A percentile compares a stretch with the other conserved stretches of the same genome.
These are phyloP conservation scores for Acanthisitta chloris DNA, from an alignment of 2,113 vertebrate species.

Conservation along the genomic window DNA sequence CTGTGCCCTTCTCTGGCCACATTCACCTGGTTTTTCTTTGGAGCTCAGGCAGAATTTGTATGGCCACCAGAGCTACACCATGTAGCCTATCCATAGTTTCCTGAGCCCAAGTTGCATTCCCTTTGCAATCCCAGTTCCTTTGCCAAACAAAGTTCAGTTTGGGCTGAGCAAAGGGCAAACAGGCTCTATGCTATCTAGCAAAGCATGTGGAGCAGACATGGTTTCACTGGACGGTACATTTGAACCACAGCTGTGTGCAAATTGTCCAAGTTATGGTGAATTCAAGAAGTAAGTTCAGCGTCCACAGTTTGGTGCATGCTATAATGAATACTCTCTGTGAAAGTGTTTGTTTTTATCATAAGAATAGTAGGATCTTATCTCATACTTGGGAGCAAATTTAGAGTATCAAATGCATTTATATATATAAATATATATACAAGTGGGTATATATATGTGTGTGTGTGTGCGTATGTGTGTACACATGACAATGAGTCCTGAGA, in stretches of 20 bases:
- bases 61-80: neutral
- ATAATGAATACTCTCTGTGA: neutral
- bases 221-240: neutral
- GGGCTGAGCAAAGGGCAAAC: neutral
- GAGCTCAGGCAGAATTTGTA: neutral
- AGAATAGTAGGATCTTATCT: neutral
- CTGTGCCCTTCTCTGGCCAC: neutral
- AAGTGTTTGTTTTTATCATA: neutral
- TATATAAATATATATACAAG: rapidly evolving
- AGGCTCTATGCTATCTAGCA: neutral
- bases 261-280: neutral
- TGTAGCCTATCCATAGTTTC: neutral
- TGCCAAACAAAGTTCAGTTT: neutral
- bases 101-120: neutral
- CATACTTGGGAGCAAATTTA: neutral
- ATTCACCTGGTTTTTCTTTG: neutral
- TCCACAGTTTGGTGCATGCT: neutral
- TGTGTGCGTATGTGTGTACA: neutral
- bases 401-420: neutral
- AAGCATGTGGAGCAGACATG: neutral
- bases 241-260: neutral
- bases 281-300: neutral
- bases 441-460: neutral
- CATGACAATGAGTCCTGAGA: neutral
- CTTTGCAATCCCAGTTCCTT: neutral